A percentile compares a stretch with the other conserved stretches of the same genome.
Conservation (phyloP, 2,888 invertebrate genomes). For the Eristalis pertinax region DNA sequence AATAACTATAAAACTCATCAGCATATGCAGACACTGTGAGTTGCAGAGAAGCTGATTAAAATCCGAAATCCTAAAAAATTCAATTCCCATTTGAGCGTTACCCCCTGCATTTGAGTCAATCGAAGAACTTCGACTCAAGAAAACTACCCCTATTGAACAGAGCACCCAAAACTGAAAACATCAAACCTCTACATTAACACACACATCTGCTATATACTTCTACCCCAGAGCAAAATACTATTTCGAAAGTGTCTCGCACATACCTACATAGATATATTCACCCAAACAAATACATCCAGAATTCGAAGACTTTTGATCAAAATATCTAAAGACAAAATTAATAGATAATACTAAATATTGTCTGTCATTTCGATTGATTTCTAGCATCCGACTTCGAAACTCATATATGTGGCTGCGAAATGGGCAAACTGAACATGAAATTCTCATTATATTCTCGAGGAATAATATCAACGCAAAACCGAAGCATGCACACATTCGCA, state of each 20-base stretch:
- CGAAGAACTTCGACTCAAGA: constrained; percentile 53
- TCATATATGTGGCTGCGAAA: not conserved
- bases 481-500: constrained; percentile 39
- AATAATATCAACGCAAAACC: constrained; percentile 9
- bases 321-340: not conserved
- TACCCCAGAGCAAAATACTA: constrained; percentile 21
- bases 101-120: constrained; percentile 60
- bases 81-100: constrained; percentile 51
- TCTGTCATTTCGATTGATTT: not conserved
- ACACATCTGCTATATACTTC: constrained; percentile 21
- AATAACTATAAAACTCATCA: constrained; percentile 12
- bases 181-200: constrained; percentile 17
- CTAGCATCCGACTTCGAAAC: not conserved
- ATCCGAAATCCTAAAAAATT: not conserved
- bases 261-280: not conserved
- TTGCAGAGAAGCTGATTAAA: constrained; percentile 48
- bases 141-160: constrained; percentile 57
- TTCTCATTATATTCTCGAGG: not conserved
- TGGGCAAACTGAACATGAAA: not conserved
- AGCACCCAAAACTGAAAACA: constrained; percentile 58
- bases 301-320: not conserved
- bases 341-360: not conserved
- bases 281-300: not conserved
- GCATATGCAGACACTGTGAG: constrained; percentile 9
- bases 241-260: not conserved